These are phyloP conservation scores for Xenentodon cancila DNA, from an alignment of 2,797 vertebrate genomes.

Conservation along the genomic window DNA sequence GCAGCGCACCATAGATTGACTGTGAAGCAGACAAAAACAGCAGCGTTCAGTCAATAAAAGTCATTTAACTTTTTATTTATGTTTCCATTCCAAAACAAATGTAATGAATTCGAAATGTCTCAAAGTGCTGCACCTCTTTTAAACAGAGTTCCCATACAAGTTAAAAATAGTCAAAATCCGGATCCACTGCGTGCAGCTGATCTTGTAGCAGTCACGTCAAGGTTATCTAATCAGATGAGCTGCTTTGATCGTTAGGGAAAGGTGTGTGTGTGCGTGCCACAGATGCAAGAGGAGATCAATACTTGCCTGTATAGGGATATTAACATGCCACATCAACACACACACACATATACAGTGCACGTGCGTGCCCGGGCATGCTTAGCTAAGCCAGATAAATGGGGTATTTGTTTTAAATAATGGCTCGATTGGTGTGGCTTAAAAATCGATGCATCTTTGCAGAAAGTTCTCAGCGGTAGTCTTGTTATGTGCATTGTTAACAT, in stretches of 20 bases:
- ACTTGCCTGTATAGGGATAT: constrained; percentile 64
- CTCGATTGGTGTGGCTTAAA: constrained; percentile 72
- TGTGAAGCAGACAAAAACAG: constrained; percentile 40
- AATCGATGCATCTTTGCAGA: constrained; percentile 78
- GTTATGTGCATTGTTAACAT: constrained; percentile 77
- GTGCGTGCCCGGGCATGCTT: constrained; percentile 55
- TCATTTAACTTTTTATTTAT: constrained; percentile 24
- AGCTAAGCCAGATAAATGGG: constrained; percentile 79
- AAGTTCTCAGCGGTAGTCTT: constrained; percentile 68
- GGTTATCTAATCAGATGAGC: constrained; percentile 61
- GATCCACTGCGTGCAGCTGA: constrained; percentile 15
- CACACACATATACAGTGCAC: constrained; percentile 21
- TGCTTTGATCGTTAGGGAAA: constrained; percentile 53
- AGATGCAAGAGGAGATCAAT: constrained; percentile 75
- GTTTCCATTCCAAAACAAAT: constrained; percentile 10
- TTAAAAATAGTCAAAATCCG: constrained; percentile 29
- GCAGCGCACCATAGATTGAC: constrained; percentile 24
- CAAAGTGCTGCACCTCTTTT: not conserved
- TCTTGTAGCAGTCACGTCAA: constrained; percentile 35
- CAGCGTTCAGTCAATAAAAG: constrained; percentile 55
- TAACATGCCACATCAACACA: constrained; percentile 59
- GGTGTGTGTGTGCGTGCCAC: constrained; percentile 35
- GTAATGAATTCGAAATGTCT: not conserved
- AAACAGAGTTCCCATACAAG: constrained; percentile 18
- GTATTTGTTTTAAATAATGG: constrained; percentile 84